These are phyloP conservation scores for Metallyticus violacea DNA, from an alignment of 2,888 invertebrate genomes.

Conservation along the genomic window DNA sequence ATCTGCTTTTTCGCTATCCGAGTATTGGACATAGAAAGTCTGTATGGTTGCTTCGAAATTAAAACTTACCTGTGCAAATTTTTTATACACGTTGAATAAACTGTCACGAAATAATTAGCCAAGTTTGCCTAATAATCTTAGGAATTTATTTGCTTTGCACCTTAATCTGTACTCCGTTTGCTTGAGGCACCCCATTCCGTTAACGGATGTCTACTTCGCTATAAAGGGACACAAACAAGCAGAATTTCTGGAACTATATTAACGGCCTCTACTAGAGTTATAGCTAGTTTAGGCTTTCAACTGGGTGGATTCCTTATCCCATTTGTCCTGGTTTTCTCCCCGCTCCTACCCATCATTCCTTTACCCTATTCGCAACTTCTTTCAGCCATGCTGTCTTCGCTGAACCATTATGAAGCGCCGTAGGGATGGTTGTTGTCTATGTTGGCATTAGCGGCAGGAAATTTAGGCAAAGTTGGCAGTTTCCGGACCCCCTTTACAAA, in stretches of 20 bases:
- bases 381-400: neutral
- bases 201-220: no score
- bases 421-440: neutral
- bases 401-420: neutral
- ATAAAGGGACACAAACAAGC: neutral
- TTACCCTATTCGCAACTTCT: neutral
- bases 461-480: neutral
- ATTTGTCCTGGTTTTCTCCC: neutral
- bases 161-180: no score
- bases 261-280: neutral
- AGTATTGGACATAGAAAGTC: no score
- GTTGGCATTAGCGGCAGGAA: neutral
- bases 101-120: no score
- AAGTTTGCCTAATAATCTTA: no score
- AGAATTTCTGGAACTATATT: neutral
- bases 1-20: no score
- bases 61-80: no score
- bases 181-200: no score
- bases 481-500: neutral
- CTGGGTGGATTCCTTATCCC: neutral
- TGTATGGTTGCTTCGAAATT: no score
- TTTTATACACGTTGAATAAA: no score
- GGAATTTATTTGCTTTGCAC: no score
- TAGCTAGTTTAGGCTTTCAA: no score
- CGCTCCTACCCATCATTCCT: neutral